Evolutionary conservation across 2,888 invertebrate species (phyloP), one percentile per base, ranked within the genome.

Genomic region (Litoditis marina): DNA sequence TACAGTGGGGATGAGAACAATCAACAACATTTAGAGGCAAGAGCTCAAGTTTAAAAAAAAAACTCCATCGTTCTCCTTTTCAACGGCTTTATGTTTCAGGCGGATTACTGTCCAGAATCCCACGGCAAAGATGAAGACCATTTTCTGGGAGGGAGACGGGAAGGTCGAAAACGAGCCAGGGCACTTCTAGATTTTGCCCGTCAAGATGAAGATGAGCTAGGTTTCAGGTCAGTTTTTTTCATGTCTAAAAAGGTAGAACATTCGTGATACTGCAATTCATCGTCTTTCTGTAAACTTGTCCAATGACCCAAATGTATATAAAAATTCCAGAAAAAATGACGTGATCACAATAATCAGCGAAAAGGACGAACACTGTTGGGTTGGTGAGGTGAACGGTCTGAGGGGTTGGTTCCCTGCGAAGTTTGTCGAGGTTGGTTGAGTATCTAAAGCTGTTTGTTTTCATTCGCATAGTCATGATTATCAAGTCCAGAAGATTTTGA

Each of bases 51-150:
- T 28, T n/a, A n/a, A 53, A 13, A 11, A 13, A 22, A 13, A 55
- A 49, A 55, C 13, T 42, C 11, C 13, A 27, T 47, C 27, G 25
- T 60, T 32, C n/a, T 32, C 16, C 16, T n/a, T 53, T 16, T 16
- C 22, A 16, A 16, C 32, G 19, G 19, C 11, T 53, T 8, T 54
- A 4, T 2, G 22, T 59, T 74, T 53, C 83, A 85, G 77, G 92
- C 95, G 52, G 94, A 96, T 85, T 96, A 96, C 84, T 89, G 90
- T 36, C 91, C 92, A 88, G 94, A 94, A 83, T 92, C 93, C 81
- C 95, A 96, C 85, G 89, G 91, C 34, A 89, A 89, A 78, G 96
- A 96, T 84, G 90, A 94, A 84, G 92, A 94, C 79, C 90, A 91
- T 84, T 96, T 93, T 84, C 89, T 93, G n/a, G 92, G 92, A 85